Base-by-base conservation (phyloP, 2,113 vertebrate genomes). In the Pantherophis guttatus region DNA sequence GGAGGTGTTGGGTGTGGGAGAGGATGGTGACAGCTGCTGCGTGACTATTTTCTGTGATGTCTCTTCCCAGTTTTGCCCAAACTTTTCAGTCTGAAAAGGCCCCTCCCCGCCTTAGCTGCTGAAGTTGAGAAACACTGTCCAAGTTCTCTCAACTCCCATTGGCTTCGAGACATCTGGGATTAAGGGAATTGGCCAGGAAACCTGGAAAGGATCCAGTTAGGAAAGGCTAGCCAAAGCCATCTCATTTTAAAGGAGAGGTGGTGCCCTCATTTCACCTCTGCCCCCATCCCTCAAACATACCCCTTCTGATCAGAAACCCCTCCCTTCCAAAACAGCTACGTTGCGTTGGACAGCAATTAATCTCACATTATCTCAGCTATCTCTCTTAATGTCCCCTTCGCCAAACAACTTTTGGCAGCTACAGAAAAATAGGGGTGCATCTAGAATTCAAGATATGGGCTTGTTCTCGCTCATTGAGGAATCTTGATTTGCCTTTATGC, bases 341-440 rank as follows among this genome's bases (percentile, higher is more conserved):
- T 29, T 65, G 26, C 24, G 8, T 17, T 0, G 2, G 6, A 26
- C 87, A 50, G 19, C 54, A n/a, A 33, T 44, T 81, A 23, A 5
- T 50, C 53, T 89, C 24, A 13, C 3, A n/a, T 81, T 11, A 94
- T 90, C 92, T 88, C 93, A 57, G 57, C 94, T 95, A 62, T 95
- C 96, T 87, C 90, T 95, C 94, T 21, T 88, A 59, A 91, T 94
- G 44, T 89, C 89, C 21, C 88, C 75, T 86, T 93, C 95, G 96
- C 97, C 96, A 96, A 97, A 97, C 96, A 65, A 94, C 57, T 96
- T 93, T 93, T 94, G 97, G 96, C 95, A 96, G 95, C 94, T 93
- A 93, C 88, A 94, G 93, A 93, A 88, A 96, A 96, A 93, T 93
- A 91, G 93, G 23, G 94, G 94, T 39, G n/a, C 70, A 17, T 75